Conservation (phyloP, 2,797 vertebrate species). For the Micropoecilia bifurca region DNA sequence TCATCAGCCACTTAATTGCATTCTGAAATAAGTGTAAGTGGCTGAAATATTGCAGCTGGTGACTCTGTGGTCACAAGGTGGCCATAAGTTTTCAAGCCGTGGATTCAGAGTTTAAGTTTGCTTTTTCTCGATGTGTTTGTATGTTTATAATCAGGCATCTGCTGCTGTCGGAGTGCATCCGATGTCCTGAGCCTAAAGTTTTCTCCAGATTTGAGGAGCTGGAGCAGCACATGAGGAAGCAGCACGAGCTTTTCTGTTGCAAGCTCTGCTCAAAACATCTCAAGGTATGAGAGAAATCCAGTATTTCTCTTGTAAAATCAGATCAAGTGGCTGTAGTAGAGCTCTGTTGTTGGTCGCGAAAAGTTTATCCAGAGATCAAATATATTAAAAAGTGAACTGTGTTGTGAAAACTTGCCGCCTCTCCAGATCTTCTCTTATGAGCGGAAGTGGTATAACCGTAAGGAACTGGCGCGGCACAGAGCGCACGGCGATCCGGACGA, state of each 20-base stretch:
- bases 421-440: slow-evolving; percentile 93
- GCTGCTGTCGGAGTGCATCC: slow-evolving; percentile 88
- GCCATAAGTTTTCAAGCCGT: background rate
- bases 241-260: slow-evolving; percentile 96
- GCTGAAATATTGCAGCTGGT: background rate
- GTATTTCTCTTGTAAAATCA: background rate
- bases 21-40: background rate
- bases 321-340: background rate
- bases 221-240: slow-evolving; percentile 96
- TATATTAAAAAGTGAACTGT: background rate
- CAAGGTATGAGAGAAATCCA: slow-evolving; percentile 81
- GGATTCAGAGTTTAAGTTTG: background rate
- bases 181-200: slow-evolving; percentile 87
- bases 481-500: slow-evolving; percentile 95
- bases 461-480: slow-evolving; percentile 94
- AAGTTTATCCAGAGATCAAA: background rate
- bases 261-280: slow-evolving; percentile 95
- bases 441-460: slow-evolving; percentile 95
- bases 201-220: slow-evolving; percentile 92
- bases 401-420: slow-evolving; percentile 2
- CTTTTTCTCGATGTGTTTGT: background rate
- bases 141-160: slow-evolving; percentile 82
- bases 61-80: background rate
- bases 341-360: background rate
- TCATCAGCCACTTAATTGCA: too few species aligned